Evolutionary conservation across 2,797 vertebrate genomes (phyloP), one percentile per base, ranked within the genome.

Genomic region (Enteromius unitaeniatus): DNA sequence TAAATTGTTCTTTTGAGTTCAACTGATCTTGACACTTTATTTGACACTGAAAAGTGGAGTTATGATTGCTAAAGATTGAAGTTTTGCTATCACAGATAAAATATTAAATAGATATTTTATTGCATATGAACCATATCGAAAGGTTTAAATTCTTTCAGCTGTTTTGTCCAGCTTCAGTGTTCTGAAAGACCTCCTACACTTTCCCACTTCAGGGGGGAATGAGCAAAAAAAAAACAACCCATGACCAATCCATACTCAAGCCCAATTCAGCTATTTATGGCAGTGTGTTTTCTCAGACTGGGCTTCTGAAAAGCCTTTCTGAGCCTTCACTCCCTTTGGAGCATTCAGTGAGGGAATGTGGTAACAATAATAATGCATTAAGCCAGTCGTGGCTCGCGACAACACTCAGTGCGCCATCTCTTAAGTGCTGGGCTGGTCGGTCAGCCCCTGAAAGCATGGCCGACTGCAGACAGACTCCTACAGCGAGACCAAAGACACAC

Each of bases 291-390:
- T 87, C 69, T 84, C 55, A 70, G 78, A 84, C 90, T 90, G 88
- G 91, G 90, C 85, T 93, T 88, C 86, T 91, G 89, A 93, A 93
- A 93, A 93, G 90, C 87, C 90, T 92, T 93, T 91, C 92, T 90
- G 91, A 87, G 89, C 92, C 89, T 91, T 89, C 80, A 86, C 88
- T 89, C 78, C 78, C 15, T 85, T 85, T 88, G 31, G 81, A 83
- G 82, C 85, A 84, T 90, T 92, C 90, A 92, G 90, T 91, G 91
- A 89, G 93, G 93, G 93, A 94, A 94, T 92, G 92, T 89, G 91
- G 92, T 92, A 94, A 95, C 93, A 94, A 94, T 94, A 95, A 94
- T 93, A 94, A 93, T 92, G 93, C 93, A 95, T 95, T 95, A 95
- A 94, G 94, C 90, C 89, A 89, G 87, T 90, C 90, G 90, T 92